phyloP scores from a whole-genome alignment of 2,888 invertebrate species.

The Ctenicera cuprea region DNA sequence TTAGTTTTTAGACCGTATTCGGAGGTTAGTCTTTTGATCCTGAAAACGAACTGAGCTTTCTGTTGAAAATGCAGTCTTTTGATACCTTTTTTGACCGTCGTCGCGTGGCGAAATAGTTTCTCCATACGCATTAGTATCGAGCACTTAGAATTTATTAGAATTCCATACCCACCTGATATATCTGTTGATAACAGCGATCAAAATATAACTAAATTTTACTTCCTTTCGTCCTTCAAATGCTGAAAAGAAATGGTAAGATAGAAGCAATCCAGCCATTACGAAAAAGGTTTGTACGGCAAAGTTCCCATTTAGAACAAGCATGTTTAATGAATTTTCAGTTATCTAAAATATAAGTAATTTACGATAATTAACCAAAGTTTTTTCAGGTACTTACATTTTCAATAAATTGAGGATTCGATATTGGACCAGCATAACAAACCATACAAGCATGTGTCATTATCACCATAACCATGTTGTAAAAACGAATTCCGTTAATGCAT shows the following conservation, averaged over 20 bases:
- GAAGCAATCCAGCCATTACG: conserved; percentile 65
- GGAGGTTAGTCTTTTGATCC: too few species aligned
- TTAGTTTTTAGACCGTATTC: too few species aligned
- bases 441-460: conserved; percentile 46
- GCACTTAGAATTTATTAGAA: too few species aligned
- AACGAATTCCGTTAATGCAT: conserved; percentile 49
- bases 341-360: conserved; percentile 48
- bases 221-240: conserved; percentile 56
- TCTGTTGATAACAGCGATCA: conserved; percentile 62
- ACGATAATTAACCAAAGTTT: too few species aligned
- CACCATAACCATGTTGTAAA: conserved; percentile 47
- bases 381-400: conserved; percentile 43
- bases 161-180: conserved; percentile 61
- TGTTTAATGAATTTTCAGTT: conserved; percentile 44
- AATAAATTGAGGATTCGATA: conserved; percentile 39
- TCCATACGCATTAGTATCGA: too few species aligned
- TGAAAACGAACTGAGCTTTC: too few species aligned
- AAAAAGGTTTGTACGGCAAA: conserved; percentile 69
- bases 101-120: too few species aligned
- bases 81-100: too few species aligned
- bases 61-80: too few species aligned
- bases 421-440: conserved; percentile 29
- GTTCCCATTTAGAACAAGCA: conserved; percentile 67
- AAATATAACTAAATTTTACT: conserved; percentile 57
- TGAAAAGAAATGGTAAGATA: conserved; percentile 61